Percentiles rank a stretch among this genome's conserved stretches.
These are phyloP conservation scores for Sebastes oblongus DNA, from an alignment of 2,797 vertebrate species.

Conservation along the genomic window DNA sequence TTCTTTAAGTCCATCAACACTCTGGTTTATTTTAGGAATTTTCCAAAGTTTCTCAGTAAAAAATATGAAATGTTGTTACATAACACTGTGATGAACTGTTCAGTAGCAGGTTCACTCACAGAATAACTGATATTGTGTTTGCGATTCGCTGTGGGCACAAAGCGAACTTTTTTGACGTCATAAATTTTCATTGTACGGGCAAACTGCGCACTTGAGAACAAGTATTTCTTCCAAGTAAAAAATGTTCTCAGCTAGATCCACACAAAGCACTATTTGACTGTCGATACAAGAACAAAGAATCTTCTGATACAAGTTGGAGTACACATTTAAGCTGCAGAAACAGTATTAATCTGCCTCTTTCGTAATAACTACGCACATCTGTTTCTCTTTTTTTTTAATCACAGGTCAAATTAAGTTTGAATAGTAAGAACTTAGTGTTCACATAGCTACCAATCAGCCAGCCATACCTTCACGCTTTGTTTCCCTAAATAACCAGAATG, in stretches of 20 bases:
- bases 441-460: neutral
- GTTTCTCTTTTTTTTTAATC: neutral
- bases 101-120: neutral
- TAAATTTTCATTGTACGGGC: neutral
- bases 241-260: neutral
- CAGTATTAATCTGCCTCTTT: neutral
- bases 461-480: neutral
- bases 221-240: neutral
- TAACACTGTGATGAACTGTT: neutral
- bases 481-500: neutral
- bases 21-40: neutral
- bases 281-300: slow-evolving; percentile 7
- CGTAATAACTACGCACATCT: neutral
- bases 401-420: neutral
- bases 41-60: neutral
- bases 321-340: neutral
- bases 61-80: neutral
- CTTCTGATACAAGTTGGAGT: neutral
- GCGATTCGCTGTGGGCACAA: neutral
- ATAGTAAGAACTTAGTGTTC: neutral
- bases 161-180: neutral
- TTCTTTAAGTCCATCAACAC: neutral
- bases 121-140: neutral
- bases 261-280: neutral
- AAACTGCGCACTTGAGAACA: neutral